Base-by-base conservation (phyloP, 2,797 vertebrate species). In the Cirrhinus mrigala region DNA sequence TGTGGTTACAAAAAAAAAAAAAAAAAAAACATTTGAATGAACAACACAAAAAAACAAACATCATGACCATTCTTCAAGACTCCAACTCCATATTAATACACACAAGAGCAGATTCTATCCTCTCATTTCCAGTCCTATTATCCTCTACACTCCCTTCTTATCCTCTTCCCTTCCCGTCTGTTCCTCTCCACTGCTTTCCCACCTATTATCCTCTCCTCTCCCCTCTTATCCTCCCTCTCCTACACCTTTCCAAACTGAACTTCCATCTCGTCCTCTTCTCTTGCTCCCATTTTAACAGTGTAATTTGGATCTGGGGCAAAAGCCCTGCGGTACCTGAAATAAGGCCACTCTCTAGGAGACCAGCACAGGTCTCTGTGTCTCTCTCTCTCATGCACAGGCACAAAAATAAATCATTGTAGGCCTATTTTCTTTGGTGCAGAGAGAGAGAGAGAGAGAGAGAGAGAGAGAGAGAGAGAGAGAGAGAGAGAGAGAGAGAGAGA, bases 271-370 rank as follows among this genome's bases (percentile, higher is more conserved):
- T 48, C 60, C 68, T 77, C 78, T 68, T 46, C 46, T 29, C 40
- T 71, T 16, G 22, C 69, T 85, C 68, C 44, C 48, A 52, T 86
- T 85, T 68, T 81, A 52, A 66, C 54, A 2, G 48, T 27, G 58
- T 69, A 73, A 79, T 85, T 71, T 85, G 64, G 79, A 89, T 90
- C 89, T 89, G 71, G 89, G 86, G 66, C 87, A 89, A 69, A 81
- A 86, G 82, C 86, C 71, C 86, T 87, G 89, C 77, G 60, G 89
- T 86, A 88, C 85, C 89, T 83, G 83, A 89, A 89, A 87, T 84
- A 85, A 87, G 88, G 89, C 88, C 88, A 88, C 77, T 82, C 88
- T 88, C 84, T 70, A 33, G 76, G 82, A 87, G 88, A 87, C 79
- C 74, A 68, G 48, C 66, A 86, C 85, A 88, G 85, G 86, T 87